phyloP scores from a whole-genome alignment of 2,888 invertebrate genomes.

The Rosalia funebris region DNA sequence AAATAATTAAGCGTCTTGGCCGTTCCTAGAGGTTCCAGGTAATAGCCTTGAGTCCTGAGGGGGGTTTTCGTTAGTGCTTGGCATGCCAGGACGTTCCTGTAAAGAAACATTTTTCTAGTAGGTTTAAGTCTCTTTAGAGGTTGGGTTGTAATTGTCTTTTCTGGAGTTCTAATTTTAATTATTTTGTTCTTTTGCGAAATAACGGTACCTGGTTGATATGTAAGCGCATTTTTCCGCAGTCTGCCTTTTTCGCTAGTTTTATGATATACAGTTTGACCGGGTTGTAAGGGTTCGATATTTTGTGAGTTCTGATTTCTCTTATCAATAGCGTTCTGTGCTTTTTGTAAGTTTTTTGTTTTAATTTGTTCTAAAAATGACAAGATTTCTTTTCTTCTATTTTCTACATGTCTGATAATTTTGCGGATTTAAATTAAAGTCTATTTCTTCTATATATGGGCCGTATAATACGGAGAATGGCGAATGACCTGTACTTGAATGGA shows the following conservation, averaged over 20 bases:
- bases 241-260: not conserved
- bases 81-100: constrained; percentile 1
- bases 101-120: constrained; percentile 15
- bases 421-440: constrained; percentile 2
- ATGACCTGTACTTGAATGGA: constrained; percentile 1
- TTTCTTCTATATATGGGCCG: not conserved
- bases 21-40: constrained; percentile 15
- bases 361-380: constrained; percentile 4
- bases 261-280: not conserved
- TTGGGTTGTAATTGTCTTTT: constrained; percentile 4
- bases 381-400: constrained; percentile 4
- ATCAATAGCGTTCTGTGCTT: constrained; percentile 11
- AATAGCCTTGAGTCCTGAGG: constrained; percentile 9
- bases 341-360: constrained; percentile 19
- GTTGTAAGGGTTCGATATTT: not conserved
- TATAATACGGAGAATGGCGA: not conserved
- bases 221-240: not conserved
- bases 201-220: not conserved
- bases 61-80: constrained; percentile 3
- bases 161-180: constrained; percentile 1
- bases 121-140: constrained; percentile 4
- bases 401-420: constrained; percentile 2
- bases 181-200: not conserved
- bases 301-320: not conserved
- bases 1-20: constrained; percentile 9